These are phyloP conservation scores for Uloborus diversus DNA, from an alignment of 1,140 invertebrate genomes.

Conservation along the genomic window DNA sequence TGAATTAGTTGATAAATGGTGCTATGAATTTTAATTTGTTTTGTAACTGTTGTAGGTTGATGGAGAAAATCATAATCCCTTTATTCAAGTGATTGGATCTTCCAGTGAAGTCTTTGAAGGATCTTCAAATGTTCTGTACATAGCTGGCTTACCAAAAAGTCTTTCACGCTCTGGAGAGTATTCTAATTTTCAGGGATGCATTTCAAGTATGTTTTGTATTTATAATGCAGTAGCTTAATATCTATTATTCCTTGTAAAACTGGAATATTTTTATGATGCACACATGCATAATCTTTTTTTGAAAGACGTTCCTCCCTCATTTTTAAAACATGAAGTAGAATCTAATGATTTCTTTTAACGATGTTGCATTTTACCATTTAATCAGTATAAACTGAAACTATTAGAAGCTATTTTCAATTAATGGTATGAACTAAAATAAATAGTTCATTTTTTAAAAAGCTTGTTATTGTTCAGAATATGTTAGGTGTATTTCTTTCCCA, in stretches of 20 bases:
- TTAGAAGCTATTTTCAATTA: too few species aligned
- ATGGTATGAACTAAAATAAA: too few species aligned
- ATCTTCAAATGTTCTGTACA: constrained; percentile 15
- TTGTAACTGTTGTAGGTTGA: constrained; percentile 36
- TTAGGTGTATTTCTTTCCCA: too few species aligned
- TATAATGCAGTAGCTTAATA: background rate
- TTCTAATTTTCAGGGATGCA: constrained; percentile 85
- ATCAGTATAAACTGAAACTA: too few species aligned
- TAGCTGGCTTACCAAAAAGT: constrained; percentile 63
- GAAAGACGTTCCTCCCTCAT: too few species aligned
- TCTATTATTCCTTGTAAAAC: background rate
- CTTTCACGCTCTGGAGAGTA: constrained; percentile 81
- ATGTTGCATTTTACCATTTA: background rate
- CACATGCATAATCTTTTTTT: too few species aligned
- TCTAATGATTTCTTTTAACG: too few species aligned
- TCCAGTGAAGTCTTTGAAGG: constrained; percentile 7
- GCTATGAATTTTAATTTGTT: too few species aligned
- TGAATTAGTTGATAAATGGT: too few species aligned
- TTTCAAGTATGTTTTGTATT: constrained; percentile 79
- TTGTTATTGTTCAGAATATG: too few species aligned
- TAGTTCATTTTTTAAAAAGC: too few species aligned
- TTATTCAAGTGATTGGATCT: constrained; percentile 31
- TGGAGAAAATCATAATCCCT: constrained; percentile 43
- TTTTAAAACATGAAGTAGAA: background rate
- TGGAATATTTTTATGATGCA: too few species aligned